Conservation (phyloP, 2,797 vertebrate species). For the Schizothorax lantsangensis region DNA sequence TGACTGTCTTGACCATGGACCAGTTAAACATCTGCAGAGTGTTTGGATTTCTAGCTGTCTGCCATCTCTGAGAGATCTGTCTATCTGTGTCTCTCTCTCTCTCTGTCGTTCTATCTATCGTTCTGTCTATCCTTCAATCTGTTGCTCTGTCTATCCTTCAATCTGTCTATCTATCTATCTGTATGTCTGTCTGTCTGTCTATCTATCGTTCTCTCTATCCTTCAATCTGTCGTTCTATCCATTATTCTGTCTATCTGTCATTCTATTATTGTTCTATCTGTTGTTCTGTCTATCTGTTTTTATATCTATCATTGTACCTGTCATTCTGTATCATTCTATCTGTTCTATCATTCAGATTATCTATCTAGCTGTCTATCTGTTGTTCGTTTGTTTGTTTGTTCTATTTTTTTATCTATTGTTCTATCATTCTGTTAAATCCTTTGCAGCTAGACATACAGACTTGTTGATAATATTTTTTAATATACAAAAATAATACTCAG, state of each 20-base stretch:
- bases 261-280: background rate
- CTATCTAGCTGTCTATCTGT: too few relatives aligned
- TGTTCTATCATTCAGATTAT: background rate
- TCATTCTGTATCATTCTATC: background rate
- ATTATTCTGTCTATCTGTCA: background rate
- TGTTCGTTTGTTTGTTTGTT: background rate
- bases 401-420: background rate
- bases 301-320: background rate
- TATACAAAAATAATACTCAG: slow-evolving; percentile 13
- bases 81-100: background rate
- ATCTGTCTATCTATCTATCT: background rate
- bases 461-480: background rate
- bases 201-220: too few relatives aligned
- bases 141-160: background rate
- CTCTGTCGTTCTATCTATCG: background rate
- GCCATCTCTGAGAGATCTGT: background rate
- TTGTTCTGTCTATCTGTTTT: background rate
- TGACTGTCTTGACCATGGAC: background rate
- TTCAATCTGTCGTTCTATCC: too few relatives aligned
- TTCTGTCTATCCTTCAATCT: background rate
- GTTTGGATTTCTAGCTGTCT: background rate
- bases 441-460: background rate
- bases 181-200: background rate
- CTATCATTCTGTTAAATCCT: background rate
- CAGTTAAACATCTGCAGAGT: background rate